A percentile compares a stretch with the other conserved stretches of the same genome.
phyloP scores from a whole-genome alignment of 37 sponge, comb jelly and placozoan species.

The Haliclona indistincta region DNA sequence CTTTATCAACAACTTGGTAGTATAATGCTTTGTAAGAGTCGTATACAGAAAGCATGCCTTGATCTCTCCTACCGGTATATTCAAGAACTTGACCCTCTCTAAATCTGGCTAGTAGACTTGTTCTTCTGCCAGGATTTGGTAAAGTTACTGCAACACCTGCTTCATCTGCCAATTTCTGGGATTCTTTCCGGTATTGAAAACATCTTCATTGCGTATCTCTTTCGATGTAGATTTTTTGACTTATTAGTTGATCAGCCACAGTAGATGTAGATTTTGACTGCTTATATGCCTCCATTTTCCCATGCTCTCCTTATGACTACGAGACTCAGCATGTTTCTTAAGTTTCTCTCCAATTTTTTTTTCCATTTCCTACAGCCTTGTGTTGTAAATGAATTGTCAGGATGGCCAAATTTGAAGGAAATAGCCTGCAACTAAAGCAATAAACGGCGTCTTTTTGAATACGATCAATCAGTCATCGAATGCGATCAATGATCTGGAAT shows the following conservation, averaged over 20 bases:
- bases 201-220: slow-evolving; percentile 22
- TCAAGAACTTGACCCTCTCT: slow-evolving; percentile 8
- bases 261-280: slow-evolving; percentile 28
- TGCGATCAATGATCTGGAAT: no score
- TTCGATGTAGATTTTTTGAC: slow-evolving; percentile 18
- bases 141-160: slow-evolving; percentile 9
- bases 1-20: slow-evolving; percentile 14
- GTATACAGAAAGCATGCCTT: not conserved
- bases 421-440: slow-evolving; percentile 23
- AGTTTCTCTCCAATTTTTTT: slow-evolving; percentile 27
- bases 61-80: slow-evolving; percentile 3
- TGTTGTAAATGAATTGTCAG: slow-evolving; percentile 25
- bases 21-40: slow-evolving; percentile 3
- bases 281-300: slow-evolving; percentile 31
- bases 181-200: slow-evolving; percentile 18
- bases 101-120: slow-evolving; percentile 3
- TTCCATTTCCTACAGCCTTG: slow-evolving; percentile 43
- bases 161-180: slow-evolving; percentile 9
- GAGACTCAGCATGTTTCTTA: slow-evolving; percentile 40
- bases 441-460: slow-evolving; percentile 37
- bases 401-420: slow-evolving; percentile 23
- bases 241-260: slow-evolving; percentile 25
- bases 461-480: no score
- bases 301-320: slow-evolving; percentile 33
- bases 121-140: slow-evolving; percentile 23